These are phyloP conservation scores for Paratilapia polleni DNA, from an alignment of 2,113 vertebrate genomes.

Conservation along the genomic window DNA sequence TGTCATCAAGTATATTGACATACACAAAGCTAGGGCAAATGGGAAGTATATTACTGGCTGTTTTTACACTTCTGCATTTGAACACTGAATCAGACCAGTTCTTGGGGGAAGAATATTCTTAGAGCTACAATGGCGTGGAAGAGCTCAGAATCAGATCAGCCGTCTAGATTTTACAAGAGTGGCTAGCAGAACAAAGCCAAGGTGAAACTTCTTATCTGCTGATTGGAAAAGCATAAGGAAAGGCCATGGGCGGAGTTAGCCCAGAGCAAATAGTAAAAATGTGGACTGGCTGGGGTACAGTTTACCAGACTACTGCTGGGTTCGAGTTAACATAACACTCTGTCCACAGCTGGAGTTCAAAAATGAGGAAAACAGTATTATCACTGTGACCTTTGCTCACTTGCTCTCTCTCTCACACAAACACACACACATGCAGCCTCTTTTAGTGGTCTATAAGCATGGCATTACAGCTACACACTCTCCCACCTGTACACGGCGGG, in stretches of 20 bases:
- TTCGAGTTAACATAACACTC: background rate
- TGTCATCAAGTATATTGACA: background rate
- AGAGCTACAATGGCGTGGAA: background rate
- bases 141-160: background rate
- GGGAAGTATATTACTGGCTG: background rate
- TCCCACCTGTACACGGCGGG: conserved; percentile 59
- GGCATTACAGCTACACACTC: background rate
- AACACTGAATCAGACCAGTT: background rate
- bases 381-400: conserved; percentile 45
- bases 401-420: background rate
- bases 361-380: background rate
- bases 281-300: background rate
- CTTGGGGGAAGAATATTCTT: background rate
- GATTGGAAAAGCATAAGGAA: conserved; percentile 31
- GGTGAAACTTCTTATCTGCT: conserved; percentile 30
- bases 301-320: background rate
- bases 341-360: background rate
- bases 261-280: background rate
- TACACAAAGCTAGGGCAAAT: background rate
- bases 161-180: background rate
- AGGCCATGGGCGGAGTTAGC: background rate
- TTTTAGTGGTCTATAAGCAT: background rate
- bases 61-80: background rate
- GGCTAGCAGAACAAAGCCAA: conserved; percentile 17
- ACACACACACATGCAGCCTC: background rate